Conservation (phyloP, 1,140 invertebrate species). For the Olivierus martensii region DNA sequence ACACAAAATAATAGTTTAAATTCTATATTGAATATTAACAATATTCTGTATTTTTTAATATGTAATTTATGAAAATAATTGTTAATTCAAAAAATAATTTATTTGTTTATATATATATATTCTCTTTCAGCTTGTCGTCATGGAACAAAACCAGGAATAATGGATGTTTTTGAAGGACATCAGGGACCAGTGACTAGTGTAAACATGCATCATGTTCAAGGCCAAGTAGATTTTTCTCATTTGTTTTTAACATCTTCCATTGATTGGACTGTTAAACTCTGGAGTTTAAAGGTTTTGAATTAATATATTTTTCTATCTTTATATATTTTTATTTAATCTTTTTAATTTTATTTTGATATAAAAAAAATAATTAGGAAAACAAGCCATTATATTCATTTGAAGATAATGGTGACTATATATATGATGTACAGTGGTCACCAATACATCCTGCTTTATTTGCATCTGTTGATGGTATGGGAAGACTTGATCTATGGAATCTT, state of each 20-base stretch:
- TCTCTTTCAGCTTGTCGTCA: constrained; percentile 72
- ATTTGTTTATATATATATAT: not conserved
- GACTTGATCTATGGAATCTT: constrained; percentile 91
- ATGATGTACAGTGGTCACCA: constrained; percentile 96
- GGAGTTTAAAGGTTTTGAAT: constrained; percentile 65
- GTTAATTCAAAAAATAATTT: not conserved
- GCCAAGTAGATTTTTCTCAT: constrained; percentile 85
- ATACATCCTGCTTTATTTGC: constrained; percentile 94
- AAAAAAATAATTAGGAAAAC: constrained; percentile 44
- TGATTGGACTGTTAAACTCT: constrained; percentile 97
- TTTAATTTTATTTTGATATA: not conserved
- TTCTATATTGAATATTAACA: not conserved
- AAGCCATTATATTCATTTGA: constrained; percentile 94
- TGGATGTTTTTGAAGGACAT: constrained; percentile 83
- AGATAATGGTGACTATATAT: constrained; percentile 92
- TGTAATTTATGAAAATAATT: not conserved
- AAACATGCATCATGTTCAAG: constrained; percentile 69
- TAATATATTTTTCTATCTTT: not conserved
- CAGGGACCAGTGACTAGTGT: constrained; percentile 86
- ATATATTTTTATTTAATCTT: not conserved
- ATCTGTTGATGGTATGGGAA: constrained; percentile 80
- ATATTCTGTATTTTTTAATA: not conserved
- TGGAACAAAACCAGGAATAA: constrained; percentile 78
- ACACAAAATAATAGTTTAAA: too few relatives aligned
- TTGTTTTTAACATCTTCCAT: constrained; percentile 92